These are phyloP conservation scores for Charaxes varanes DNA, from an alignment of 1,140 invertebrate genomes.

Conservation along the genomic window DNA sequence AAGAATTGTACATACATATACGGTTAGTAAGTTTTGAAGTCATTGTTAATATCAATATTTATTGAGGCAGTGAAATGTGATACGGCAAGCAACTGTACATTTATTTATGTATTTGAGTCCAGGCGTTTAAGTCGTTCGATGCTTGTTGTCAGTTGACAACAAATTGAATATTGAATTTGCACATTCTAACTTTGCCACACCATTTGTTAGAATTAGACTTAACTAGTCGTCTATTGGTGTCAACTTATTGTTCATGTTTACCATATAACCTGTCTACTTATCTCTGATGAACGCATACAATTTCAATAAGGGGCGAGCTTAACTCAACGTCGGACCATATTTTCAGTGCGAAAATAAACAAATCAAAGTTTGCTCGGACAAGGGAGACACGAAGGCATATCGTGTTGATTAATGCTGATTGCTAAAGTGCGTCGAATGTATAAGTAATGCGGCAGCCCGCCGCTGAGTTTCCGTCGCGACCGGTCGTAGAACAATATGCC, in stretches of 20 bases:
- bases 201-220: conserved; percentile 36
- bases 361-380: conserved; percentile 47
- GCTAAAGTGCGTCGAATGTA: conserved; percentile 67
- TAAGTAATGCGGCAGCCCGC: conserved; percentile 63
- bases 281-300: conserved; percentile 40
- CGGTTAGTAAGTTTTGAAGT: no score
- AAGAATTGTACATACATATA: no score
- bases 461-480: conserved; percentile 53
- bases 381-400: conserved; percentile 51
- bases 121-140: conserved; percentile 15
- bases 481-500: conserved; percentile 65
- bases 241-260: conserved; percentile 36
- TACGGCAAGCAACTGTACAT: neutral
- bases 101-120: conserved; percentile 11
- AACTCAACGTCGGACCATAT: conserved; percentile 51
- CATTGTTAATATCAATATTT: neutral
- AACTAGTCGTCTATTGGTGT: conserved; percentile 40
- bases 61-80: neutral
- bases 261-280: conserved; percentile 47
- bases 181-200: conserved; percentile 21
- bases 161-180: conserved; percentile 26
- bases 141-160: conserved; percentile 14
- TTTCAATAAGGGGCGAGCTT: conserved; percentile 35
- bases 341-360: conserved; percentile 64
- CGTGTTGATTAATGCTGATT: conserved; percentile 69